Evolutionary conservation across 2,797 vertebrate genomes (phyloP).

Genomic region (Thamnophis elegans): DNA sequence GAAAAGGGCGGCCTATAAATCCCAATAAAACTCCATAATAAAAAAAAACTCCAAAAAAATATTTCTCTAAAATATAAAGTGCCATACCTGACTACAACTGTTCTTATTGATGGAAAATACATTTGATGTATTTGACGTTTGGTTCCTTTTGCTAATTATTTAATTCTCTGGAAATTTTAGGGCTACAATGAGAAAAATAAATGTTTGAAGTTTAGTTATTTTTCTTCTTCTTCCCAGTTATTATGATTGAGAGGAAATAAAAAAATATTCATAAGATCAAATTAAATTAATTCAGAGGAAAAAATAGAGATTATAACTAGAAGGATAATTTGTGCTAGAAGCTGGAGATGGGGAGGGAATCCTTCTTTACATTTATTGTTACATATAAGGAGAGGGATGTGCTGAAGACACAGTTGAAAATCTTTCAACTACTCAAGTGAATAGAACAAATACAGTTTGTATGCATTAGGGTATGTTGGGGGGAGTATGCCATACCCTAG

Average conservation of each 20-base stretch:
- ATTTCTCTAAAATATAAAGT: conserved; percentile 28
- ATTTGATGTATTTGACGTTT: conserved; percentile 1
- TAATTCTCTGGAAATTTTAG: background rate
- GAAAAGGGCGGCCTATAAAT: no score
- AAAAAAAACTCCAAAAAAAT: no score
- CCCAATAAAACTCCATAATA: no score
- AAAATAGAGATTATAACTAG: background rate
- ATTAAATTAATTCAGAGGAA: background rate
- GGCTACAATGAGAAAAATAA: background rate
- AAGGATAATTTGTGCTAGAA: background rate
- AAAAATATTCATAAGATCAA: background rate
- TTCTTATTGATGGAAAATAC: conserved; percentile 19
- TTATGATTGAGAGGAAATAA: background rate
- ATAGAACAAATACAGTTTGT: background rate
- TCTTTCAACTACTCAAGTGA: background rate
- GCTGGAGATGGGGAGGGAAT: background rate
- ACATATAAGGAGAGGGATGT: background rate
- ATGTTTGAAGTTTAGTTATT: background rate
- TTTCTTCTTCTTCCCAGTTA: background rate
- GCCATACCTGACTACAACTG: conserved; percentile 31
- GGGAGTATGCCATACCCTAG: no score
- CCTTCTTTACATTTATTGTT: background rate
- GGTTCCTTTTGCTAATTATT: background rate
- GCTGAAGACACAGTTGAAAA: background rate
- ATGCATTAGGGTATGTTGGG: background rate